Evolutionary conservation across 2,888 invertebrate species (phyloP).

Genomic region (Drosophila anceps): DNA sequence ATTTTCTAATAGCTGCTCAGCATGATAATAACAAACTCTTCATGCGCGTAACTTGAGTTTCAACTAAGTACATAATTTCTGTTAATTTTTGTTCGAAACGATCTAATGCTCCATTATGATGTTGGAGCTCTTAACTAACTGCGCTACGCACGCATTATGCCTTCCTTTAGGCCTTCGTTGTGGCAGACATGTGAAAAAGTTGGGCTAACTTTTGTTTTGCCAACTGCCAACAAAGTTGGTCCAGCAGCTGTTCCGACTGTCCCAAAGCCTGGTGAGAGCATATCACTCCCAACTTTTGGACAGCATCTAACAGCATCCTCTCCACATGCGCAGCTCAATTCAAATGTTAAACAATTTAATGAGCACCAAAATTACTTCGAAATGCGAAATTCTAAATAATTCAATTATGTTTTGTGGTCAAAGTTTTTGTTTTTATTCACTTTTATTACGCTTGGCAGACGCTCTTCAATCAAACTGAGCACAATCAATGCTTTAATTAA

Average conservation of each 20-base stretch:
- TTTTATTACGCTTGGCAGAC: slow-evolving; percentile 17
- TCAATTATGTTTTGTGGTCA: slow-evolving; percentile 33
- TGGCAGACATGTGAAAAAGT: slow-evolving; percentile 49
- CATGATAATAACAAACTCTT: slow-evolving; percentile 58
- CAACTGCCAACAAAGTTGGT: slow-evolving; percentile 45
- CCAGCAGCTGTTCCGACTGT: slow-evolving; percentile 27
- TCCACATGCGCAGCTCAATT: slow-evolving; percentile 27
- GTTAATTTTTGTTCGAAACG: slow-evolving; percentile 57
- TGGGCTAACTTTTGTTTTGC: slow-evolving; percentile 45
- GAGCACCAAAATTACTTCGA: slow-evolving; percentile 32
- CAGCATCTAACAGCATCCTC: slow-evolving; percentile 4
- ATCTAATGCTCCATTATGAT: slow-evolving; percentile 44
- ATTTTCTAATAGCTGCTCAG: slow-evolving; percentile 55
- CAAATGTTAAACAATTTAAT: slow-evolving; percentile 63
- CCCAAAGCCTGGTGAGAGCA: slow-evolving; percentile 10
- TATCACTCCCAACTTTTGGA: slow-evolving; percentile 11
- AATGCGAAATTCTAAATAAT: slow-evolving; percentile 41
- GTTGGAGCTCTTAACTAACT: slow-evolving; percentile 18
- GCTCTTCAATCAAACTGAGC: slow-evolving; percentile 25
- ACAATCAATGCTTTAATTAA: slow-evolving; percentile 36
- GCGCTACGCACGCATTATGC: slow-evolving; percentile 3
- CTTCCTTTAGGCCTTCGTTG: slow-evolving; percentile 2
- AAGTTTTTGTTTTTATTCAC: slow-evolving; percentile 41
- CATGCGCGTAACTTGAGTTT: slow-evolving; percentile 39
- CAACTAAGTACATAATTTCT: slow-evolving; percentile 48